Base-by-base conservation (phyloP, 2,888 invertebrate genomes). In the Chaetogeoica ovagalla region DNA sequence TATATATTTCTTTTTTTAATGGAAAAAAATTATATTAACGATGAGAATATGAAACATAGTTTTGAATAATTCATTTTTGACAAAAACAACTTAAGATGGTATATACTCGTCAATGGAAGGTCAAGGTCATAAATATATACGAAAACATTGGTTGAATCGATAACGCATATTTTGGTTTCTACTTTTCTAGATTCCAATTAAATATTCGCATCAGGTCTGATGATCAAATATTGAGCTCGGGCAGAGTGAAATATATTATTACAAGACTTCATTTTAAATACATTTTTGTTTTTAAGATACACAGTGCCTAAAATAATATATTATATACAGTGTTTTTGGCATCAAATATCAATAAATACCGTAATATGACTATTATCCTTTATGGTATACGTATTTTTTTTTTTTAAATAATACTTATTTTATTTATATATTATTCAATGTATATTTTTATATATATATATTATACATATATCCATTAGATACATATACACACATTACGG, bases 171-270 rank as follows among this genome's bases (percentile, higher is more conserved):
- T 68, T 68, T 17, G 17, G 23, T 68, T 68, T 55, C 55, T 55
- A 55, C 19, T 55, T 55, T 55, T 68, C 48, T 4, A 68, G 52
- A 52, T 69, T 2, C 13, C 48, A 48, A 55, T 69, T 52, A 69
- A 9, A 55, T 55, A 69, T 69, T 69, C 69, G 13, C 23, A 69
- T 69, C 69, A 69, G 52, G 69, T 52, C 23, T 52, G 6, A 52
- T 69, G 30, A 52, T 69, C 55, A 60, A 60, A 5, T 55, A 55
- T 69, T 11, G 68, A 68, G 48, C 43, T 23, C 23, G 19, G 23
- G 48, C 9, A 43, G n/a, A 9, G 13, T 30, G 19, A 68, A 68
- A 68, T 68, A 68, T 19, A 23, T 52, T 19, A 23, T 52, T 52
- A 52, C 68, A 23, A 52, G 8, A 68, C 48, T 68, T 23, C 52